Base-by-base conservation (phyloP, 2,113 vertebrate genomes). In the Microcebus murinus region DNA sequence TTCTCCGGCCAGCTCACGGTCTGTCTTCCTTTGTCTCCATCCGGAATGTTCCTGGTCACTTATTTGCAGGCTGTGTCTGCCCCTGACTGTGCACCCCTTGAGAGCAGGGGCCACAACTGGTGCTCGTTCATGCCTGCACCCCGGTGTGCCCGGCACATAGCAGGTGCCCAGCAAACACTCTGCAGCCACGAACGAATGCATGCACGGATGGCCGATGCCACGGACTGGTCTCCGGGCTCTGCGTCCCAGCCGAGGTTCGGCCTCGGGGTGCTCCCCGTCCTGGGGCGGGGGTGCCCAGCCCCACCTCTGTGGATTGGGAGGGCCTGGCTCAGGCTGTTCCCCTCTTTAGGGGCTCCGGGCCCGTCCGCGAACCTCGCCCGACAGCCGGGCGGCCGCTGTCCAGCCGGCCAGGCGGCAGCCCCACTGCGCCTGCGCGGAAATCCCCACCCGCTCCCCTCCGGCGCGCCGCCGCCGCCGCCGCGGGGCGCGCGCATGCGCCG, bases 401-500 rank as follows among this genome's bases (percentile, higher is more conserved):
- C 91, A 95, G 87, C 95, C 50, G 70, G 50, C 61, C 80, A 8
- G 83, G 57, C 57, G 73, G 74, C 17, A 9, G 14, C 45, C 29
- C 3, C 85, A 76, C 2, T 25, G 79, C 95, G 97, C 77, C 83
- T 80, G 97, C 95, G 97, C 91, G 4, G 14, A 70, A 50, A 23
- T 9, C 9, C 6, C 76, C 17, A 3, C 18, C 17, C 14, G 18
- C 14, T 8, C 31, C 8, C 14, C 14, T 7, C 45, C 7, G 45
- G 45, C 45, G 45, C 45, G 7, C 45, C 45, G 42, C 42, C 6
- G 42, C 39, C 39, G 39, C 42, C 42, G 42, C 42, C 42, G 42
- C 42, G 42, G 3, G 12, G 8, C 39, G 48, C 25, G 95, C 97
- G 97, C 98, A 77, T 21, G 98, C 97, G 96, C 86, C 0, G 0